Evolutionary conservation across 1,140 invertebrate genomes (phyloP), one percentile per base, ranked within the genome.

Genomic region (Lineus longissimus): DNA sequence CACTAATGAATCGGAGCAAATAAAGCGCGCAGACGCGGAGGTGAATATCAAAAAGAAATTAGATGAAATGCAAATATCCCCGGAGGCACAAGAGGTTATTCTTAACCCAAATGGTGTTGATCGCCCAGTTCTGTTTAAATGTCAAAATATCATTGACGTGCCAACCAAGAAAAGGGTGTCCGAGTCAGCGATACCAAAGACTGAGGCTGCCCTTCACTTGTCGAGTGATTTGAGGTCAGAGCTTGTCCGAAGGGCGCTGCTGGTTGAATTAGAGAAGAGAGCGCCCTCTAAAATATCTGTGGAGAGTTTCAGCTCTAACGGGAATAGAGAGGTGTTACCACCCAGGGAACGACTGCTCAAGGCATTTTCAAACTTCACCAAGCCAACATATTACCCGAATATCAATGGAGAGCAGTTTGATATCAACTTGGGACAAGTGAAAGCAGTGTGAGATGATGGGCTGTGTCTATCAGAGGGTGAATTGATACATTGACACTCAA

Each of bases 61-160:
- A 1, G 47, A 23, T 57, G 70, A 27, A 70, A 72, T 54, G 69
- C 72, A 22, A 63, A 70, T 60, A 65, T 74, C 41, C 72, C 75
- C 2, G 56, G 66, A 25, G 75, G 76, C 23, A 55, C 73, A 17
- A 65, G 67, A 55, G 68, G 59, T 4, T 36, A 76, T 13, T 61
- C 67, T 1, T 61, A 64, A 43, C 70, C 73, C 60, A 69, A 70
- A 45, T 66, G 68, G 9, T 9, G 40, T n/a, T 51, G 70, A 78
- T 23, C 63, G 77, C 29, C 77, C 76, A 15, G 65, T 81, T 33
- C 31, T 79, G 22, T 80, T 76, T 56, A 79, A 78, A 66, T 69
- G 73, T 9, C 69, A 70, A 57, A 73, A 78, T 60, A 77, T 81
- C 13, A 47, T 60, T 55, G 79, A 79, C 64, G 70, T 77, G 4